A percentile compares a stretch with the other conserved stretches of the same genome.
phyloP scores from a whole-genome alignment of 1,140 invertebrate genomes.

The Anastrepha ludens region DNA sequence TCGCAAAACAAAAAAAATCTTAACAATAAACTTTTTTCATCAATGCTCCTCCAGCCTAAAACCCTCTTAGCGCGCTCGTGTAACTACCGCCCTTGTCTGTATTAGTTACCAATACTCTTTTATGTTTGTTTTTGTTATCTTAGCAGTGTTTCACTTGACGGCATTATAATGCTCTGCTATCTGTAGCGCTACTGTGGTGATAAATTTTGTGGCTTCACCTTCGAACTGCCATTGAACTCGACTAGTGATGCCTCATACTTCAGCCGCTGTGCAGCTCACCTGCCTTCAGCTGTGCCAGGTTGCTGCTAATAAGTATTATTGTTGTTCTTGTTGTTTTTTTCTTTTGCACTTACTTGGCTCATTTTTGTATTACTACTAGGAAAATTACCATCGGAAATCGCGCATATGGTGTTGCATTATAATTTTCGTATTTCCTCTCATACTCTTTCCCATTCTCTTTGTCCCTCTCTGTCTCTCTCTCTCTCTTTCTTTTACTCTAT shows the following conservation, averaged over 20 bases:
- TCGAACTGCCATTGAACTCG: slow-evolving; percentile 40
- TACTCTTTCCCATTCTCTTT: too few relatives aligned
- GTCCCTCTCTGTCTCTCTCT: too few relatives aligned
- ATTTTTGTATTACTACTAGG: neutral
- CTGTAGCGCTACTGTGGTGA: neutral
- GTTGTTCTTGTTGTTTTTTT: neutral
- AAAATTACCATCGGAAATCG: slow-evolving; percentile 36
- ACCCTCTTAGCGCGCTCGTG: too few relatives aligned
- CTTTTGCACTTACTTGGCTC: neutral
- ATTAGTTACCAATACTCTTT: too few relatives aligned
- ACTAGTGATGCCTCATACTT: neutral
- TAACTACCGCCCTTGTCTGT: too few relatives aligned
- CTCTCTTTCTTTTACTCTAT: neutral
- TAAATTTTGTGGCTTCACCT: slow-evolving; percentile 14
- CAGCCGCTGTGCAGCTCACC: neutral
- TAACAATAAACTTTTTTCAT: too few relatives aligned
- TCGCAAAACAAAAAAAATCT: too few relatives aligned
- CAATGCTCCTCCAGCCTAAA: too few relatives aligned
- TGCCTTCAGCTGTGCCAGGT: neutral
- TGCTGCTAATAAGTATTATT: neutral
- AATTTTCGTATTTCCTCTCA: neutral
- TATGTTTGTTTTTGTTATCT: too few relatives aligned
- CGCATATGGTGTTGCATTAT: slow-evolving; percentile 55
- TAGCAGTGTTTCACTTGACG: too few relatives aligned
- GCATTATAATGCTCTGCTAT: too few relatives aligned